Base-by-base conservation (phyloP, 1,140 invertebrate species). In the Bombus vancouverensis region DNA sequence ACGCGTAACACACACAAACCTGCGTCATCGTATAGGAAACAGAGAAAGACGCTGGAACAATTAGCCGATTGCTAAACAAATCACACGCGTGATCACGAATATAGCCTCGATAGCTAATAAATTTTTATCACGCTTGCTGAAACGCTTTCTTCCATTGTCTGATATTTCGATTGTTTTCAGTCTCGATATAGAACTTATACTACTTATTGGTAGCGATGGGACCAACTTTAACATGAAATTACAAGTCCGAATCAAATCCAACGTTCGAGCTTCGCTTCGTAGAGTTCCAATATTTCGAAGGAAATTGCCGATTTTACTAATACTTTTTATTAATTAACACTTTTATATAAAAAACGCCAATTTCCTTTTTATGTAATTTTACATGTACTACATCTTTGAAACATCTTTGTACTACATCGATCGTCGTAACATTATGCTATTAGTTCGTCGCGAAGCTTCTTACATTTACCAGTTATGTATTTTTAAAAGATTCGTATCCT, bases 261-360 rank as follows among this genome's bases (percentile, higher is more conserved):
- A 62, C 18, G 1, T 53, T 22, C 47, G 12, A 47, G 18, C 47
- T 53, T 53, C 47, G 18, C 5, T 53, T 53, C 18, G 18, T 0
- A 53, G 0, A 18, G 18, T 53, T 53, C 0, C 18, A 0, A 53
- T 18, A 18, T 1, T 53, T 18, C 0, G 5, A 47, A 18, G 5
- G 15, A 53, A 18, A 47, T 44, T 15, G 13, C 44, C 44, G 44
- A 13, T 44, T 44, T 44, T 15, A 15, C 44, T 2, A 34, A 34
- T 34, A 34, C 34, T 34, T 34, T 34, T 34, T 34, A 34, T 34
- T 34, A 34, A 34, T 34, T 34, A 34, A 34, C 1, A 34, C 34
- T 34, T 22, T 53, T 53, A 22, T 53, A 6, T 53, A 22, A 8
- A 22, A 53, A 53, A 18, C 22, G 8, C 1, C 47, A 53, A 53